Evolutionary conservation across 1,140 invertebrate species (phyloP).

Genomic region (Papilio polyxenes): DNA sequence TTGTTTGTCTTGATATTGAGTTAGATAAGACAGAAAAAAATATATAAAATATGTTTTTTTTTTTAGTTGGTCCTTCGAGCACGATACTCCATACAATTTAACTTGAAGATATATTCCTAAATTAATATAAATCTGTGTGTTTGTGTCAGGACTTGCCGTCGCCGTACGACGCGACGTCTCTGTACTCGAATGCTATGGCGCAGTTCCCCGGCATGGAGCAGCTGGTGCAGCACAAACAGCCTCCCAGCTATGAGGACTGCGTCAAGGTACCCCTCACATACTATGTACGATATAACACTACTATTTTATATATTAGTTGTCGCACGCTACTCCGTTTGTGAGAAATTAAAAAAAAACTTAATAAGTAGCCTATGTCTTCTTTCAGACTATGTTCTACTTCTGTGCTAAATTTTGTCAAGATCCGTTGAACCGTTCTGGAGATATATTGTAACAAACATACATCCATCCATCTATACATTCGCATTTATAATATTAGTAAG

Average conservation of each 20-base stretch:
- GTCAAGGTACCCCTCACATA: conserved; percentile 83
- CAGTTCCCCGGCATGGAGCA: conserved; percentile 81
- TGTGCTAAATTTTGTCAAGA: too few species aligned
- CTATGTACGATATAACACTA: not conserved
- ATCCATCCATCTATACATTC: too few species aligned
- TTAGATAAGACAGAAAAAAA: not conserved
- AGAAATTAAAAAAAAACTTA: too few species aligned
- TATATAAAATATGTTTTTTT: not conserved
- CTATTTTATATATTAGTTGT: not conserved
- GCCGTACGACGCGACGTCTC: conserved; percentile 88
- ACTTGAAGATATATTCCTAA: not conserved
- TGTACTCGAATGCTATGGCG: conserved; percentile 90
- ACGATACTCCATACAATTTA: not conserved
- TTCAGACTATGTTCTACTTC: too few species aligned
- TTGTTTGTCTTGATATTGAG: not conserved
- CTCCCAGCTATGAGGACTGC: conserved; percentile 93
- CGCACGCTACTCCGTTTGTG: too few species aligned
- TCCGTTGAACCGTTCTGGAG: too few species aligned
- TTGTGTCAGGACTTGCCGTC: conserved; percentile 82
- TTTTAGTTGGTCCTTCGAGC: conserved; percentile 12
- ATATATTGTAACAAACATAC: too few species aligned
- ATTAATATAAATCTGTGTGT: not conserved
- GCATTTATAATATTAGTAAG: too few species aligned
- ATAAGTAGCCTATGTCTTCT: too few species aligned
- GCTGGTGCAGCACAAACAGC: conserved; percentile 86